These are phyloP conservation scores for Saxicola maurus DNA, from an alignment of 2,797 vertebrate species.

Conservation along the genomic window DNA sequence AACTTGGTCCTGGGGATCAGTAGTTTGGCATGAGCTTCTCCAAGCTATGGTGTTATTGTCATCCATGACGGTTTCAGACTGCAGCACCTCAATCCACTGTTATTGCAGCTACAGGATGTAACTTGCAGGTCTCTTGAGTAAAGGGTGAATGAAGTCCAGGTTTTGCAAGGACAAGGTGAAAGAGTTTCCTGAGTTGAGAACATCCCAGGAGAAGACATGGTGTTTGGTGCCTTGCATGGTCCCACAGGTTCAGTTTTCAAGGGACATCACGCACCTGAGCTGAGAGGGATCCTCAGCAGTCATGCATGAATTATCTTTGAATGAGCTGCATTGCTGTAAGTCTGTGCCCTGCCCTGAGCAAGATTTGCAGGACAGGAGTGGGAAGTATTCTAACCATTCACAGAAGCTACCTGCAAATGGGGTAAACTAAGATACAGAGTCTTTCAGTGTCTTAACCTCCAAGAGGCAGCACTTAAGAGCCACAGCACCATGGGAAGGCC, in stretches of 20 bases:
- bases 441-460: background rate
- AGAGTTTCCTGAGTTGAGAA: background rate
- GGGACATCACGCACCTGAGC: background rate
- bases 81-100: background rate
- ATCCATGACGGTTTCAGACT: background rate
- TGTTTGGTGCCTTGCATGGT: background rate
- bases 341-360: background rate
- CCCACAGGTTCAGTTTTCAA: background rate
- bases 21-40: background rate
- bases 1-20: background rate
- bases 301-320: background rate
- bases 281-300: background rate
- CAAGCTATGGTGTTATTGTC: background rate
- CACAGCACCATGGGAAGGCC: background rate
- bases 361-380: background rate
- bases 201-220: background rate
- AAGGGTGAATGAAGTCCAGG: background rate
- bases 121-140: accelerated
- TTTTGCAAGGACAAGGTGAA: background rate
- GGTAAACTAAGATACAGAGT: background rate
- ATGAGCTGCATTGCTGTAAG: background rate
- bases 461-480: background rate
- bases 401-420: background rate
- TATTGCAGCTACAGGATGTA: background rate
- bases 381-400: background rate